These are phyloP conservation scores for Lanius collurio DNA, from an alignment of 2,113 vertebrate species.

Conservation along the genomic window DNA sequence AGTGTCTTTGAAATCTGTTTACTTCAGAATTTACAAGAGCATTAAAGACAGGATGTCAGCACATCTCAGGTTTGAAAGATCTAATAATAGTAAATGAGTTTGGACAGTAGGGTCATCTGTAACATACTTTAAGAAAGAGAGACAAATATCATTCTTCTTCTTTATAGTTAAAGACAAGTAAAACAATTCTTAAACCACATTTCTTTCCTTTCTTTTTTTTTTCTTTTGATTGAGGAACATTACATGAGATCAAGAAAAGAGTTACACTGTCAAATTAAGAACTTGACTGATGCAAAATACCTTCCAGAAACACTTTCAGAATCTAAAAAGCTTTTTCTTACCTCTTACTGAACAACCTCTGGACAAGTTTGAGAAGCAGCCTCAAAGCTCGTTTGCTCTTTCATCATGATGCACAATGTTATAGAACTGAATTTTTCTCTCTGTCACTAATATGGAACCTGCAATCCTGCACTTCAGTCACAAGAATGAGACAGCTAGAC, in stretches of 20 bases:
- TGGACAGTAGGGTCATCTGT: constrained; percentile 18
- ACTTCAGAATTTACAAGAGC: constrained; percentile 50
- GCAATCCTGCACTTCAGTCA: background rate
- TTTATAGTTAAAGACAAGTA: background rate
- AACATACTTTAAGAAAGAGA: constrained; percentile 11
- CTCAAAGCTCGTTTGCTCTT: background rate
- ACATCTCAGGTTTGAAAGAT: constrained; percentile 23
- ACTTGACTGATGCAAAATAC: background rate
- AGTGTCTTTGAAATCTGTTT: constrained; percentile 58
- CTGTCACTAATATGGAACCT: background rate
- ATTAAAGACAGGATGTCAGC: constrained; percentile 55
- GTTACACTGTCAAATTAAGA: background rate
- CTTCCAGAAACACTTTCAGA: background rate
- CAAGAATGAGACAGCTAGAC: background rate
- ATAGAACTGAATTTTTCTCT: background rate
- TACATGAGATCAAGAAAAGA: background rate
- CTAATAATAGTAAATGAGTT: constrained; percentile 38
- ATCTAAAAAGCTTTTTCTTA: background rate
- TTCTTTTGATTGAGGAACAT: background rate
- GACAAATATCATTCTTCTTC: background rate
- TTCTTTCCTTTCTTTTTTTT: background rate
- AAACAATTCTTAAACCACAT: background rate
- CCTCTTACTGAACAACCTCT: background rate
- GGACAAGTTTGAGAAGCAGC: background rate
- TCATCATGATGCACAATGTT: background rate